These are phyloP conservation scores for Takifugu flavidus DNA, from an alignment of 2,113 vertebrate species.

Conservation along the genomic window DNA sequence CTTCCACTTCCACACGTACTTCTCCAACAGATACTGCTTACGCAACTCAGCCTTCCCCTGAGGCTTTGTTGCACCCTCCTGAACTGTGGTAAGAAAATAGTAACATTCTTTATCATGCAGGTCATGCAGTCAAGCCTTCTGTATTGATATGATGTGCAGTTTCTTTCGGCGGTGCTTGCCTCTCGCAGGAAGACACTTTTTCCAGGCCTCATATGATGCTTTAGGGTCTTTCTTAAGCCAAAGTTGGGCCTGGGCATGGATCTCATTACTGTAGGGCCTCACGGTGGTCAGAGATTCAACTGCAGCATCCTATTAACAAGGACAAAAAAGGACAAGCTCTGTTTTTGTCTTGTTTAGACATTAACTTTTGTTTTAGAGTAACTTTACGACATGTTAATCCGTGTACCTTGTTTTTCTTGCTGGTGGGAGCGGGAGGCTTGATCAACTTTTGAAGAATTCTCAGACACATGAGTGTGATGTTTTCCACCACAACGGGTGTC, in stretches of 20 bases:
- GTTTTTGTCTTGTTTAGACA: no score
- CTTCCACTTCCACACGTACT: slow-evolving; percentile 97
- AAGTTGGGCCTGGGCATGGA: slow-evolving; percentile 95
- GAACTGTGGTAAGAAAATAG: slow-evolving; percentile 48
- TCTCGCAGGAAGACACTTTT: slow-evolving; percentile 95
- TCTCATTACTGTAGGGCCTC: slow-evolving; percentile 96
- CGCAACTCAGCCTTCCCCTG: slow-evolving; percentile 85
- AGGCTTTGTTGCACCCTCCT: slow-evolving; percentile 83
- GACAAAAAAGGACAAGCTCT: no score
- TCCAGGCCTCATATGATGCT: slow-evolving; percentile 95
- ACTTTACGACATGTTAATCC: background rate
- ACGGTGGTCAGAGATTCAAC: slow-evolving; percentile 92
- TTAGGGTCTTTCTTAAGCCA: slow-evolving; percentile 99
- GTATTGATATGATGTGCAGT: background rate
- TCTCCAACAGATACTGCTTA: slow-evolving; percentile 90
- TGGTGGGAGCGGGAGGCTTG: slow-evolving; percentile 94
- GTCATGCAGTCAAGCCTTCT: background rate
- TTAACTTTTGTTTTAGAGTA: background rate
- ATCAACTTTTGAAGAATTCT: slow-evolving; percentile 97
- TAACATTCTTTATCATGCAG: background rate
- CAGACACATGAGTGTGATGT: slow-evolving; percentile 98
- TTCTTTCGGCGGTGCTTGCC: slow-evolving; percentile 66
- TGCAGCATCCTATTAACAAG: slow-evolving; percentile 81
- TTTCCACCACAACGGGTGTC: slow-evolving; percentile 97
- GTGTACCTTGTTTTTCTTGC: slow-evolving; percentile 97